Evolutionary conservation across 1,140 invertebrate species (phyloP), one percentile per base, ranked within the genome.

Genomic region (Drosophila sp.): DNA sequence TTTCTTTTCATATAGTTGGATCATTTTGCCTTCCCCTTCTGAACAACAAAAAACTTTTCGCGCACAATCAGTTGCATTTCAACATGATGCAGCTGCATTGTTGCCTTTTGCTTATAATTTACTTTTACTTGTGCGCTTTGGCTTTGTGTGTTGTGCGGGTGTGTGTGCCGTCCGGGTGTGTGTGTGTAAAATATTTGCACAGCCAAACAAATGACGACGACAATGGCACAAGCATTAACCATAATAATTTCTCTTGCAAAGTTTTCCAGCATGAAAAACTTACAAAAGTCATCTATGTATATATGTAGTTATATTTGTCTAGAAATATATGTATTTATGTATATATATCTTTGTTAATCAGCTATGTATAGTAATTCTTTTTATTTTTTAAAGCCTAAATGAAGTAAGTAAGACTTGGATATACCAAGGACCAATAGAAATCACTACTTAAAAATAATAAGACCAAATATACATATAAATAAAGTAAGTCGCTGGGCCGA

Each of bases 41-140:
- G 60, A 62, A 57, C 62, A 82, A 76, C 75, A 82, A 84, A 87
- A 68, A 87, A 87, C 84, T 87, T 87, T 87, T 87, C 76, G 80
- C 85, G 84, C 84, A 87, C 84, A 87, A 89, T 87, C 84, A 87
- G 84, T 70, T 87, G 84, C 84, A 89, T 84, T 87, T 87, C 83
- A 87, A 84, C 84, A 80, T 84, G 80, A 77, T 77, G 72, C 78
- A 65, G 82, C 72, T 77, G 75, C 74, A 83, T 78, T 87, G 70
- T 82, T 89, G 84, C 67, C 85, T 84, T 84, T 87, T 73, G 77
- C 84, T 89, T 87, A 80, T 87, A 87, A 87, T 87, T 87, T 87
- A 87, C 84, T 87, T 80, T 87, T 89, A 68, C 83, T 87, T 89
- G 76, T 84, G 84, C 70, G 66, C 76, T 60, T 66, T 80, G 81